Base-by-base conservation (phyloP, 35 echinoderm and acorn worm species). In the Ophioderma brevispina region DNA sequence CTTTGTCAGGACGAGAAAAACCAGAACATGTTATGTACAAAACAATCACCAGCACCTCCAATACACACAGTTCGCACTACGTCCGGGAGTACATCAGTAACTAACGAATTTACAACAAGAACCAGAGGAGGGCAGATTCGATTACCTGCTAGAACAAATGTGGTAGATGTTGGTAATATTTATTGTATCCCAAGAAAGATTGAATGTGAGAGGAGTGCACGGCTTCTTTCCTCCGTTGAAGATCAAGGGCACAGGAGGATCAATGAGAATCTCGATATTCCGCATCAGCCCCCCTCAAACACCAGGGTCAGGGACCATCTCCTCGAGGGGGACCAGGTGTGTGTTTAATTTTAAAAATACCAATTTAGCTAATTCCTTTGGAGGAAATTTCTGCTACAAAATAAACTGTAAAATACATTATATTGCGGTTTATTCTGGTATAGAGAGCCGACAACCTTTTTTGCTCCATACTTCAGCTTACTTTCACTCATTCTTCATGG, bases 151-250 rank as follows among this genome's bases (percentile, higher is more conserved):
- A 83, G 86, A 37, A 75, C 33, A 30, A 30, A 25, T 3, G 76
- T 94, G 5, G 84, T 90, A 13, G 88, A 86, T 33, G 49, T 90
- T 28, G 88, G 92, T 23, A 39, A 90, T 19, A 82, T 94, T 28
- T 52, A 75, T 5, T 94, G 25, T 82, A 82, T 0, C 75, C 92
- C 4, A 87, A 38, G 92, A 94, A 11, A 79, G 92, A n/a, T 46
- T 89, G 13, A 50, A 94, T 43, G 92, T 94, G 1, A 28, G 92
- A 4, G 92, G 92, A 25, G 43, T 94, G 0, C 41, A 77, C 33
- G 92, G 92, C 5, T 94, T 94, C 80, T 94, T 80, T 34, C 92
- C 92, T 10, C 88, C 92, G 17, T 34, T 87, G 17, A 76, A 38
- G 39, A 87, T 87, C 36, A 87, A 87, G 39, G 39, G 64, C 31